Evolutionary conservation across 2,888 invertebrate genomes (phyloP), one percentile per base, ranked within the genome.

Genomic region (Catotricha subobsoleta): DNA sequence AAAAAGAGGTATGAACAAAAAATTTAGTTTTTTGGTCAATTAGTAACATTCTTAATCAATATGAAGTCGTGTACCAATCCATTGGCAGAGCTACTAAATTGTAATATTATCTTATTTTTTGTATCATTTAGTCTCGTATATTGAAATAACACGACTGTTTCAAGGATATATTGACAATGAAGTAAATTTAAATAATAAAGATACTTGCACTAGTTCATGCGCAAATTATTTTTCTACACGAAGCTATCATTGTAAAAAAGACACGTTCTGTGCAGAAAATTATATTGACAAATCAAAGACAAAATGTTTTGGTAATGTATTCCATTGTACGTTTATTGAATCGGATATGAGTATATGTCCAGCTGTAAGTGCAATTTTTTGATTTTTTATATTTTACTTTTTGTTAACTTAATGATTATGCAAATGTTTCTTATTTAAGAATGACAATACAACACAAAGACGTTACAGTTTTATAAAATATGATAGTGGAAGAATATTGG

Each of bases 181-280:
- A 18, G 28, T 38, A 3, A 80, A 83, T 58, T 64, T 84, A 62
- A 83, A 82, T 57, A 48, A 62, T 0, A 70, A 73, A 2, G 62
- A 65, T 2, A 73, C 77, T 0, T 84, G 84, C 58, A 62, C 68
- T 28, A 77, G 81, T 54, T 76, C 76, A 54, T 84, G 84, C 55
- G 73, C 60, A 0, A 75, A 72, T 58, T 83, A 82, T 59, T 67
- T 67, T 2, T 69, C 75, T 41, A 67, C 79, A 0, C 67, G 75
- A 37, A 29, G 34, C 46, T 61, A 76, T 45, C 69, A 72, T 16
- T 81, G 81, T 56, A 80, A 65, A 56, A 64, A 74, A 41, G 73
- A 76, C 44, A 62, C 68, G 47, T 75, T 64, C 54, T 83, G 82
- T 52, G 21, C n/a, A n/a, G 15, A 2, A 6, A 15, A 10, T 35